Base-by-base conservation (phyloP, 2,113 vertebrate genomes). In the Paramormyrops kingsleyae region DNA sequence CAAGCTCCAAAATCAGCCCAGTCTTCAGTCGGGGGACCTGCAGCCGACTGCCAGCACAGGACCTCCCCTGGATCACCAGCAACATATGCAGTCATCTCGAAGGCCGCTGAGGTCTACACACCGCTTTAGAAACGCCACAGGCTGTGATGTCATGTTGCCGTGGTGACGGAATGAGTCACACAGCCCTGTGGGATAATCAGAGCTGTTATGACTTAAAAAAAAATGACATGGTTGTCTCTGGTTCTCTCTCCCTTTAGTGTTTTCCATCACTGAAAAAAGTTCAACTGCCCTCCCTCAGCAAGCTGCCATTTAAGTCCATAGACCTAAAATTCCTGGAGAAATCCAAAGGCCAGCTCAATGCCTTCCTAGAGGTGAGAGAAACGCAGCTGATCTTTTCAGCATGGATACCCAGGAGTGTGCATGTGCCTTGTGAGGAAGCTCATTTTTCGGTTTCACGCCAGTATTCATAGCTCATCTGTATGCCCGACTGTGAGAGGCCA, bases 271-370 rank as follows among this genome's bases (percentile, higher is more conserved):
- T 99, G 95, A 99, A 99, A 95, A 99, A 99, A 95, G 96, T 98
- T 93, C 99, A 99, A 95, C 94, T 99, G 93, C 99, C 99, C 90
- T 98, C 99, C 4, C 96, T 99, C 92, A 99, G 99, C 93, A 99
- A 99, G 95, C 96, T 99, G 92, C 99, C 99, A 91, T 99, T 99
- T 96, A 99, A 99, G 95, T 99, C 99, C 87, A 90, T 99, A 91
- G 99, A 99, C 95, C 98, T 99, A 92, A 99, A 99, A 92, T 99
- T 99, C 92, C 95, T 99, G 92, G 98, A 99, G 90, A 99, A 99
- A 94, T 99, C 98, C 91, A 99, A 98, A 96, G 98, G 96, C 80
- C 99, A 99, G 92, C 97, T 99, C 93, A 99, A 99, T 95, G 97
- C 96, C 90, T 99, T 99, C 94, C 95, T 99, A 90, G 97, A 99